Evolutionary conservation across 2,797 vertebrate species (phyloP).

Genomic region (Sebastes hubbsi): DNA sequence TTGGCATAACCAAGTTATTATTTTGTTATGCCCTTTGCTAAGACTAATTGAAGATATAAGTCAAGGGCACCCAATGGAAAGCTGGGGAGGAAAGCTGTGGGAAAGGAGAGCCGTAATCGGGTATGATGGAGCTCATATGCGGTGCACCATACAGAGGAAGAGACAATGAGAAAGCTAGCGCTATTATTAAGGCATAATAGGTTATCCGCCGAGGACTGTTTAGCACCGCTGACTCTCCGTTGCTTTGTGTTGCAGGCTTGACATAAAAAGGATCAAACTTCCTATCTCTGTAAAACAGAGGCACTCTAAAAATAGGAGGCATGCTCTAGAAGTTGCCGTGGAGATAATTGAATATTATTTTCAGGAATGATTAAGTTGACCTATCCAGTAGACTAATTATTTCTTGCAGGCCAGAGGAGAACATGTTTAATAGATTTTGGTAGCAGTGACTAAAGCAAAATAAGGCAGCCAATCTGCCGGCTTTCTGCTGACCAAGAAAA

Average conservation of each 20-base stretch:
- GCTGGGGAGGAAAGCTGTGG: constrained; percentile 27
- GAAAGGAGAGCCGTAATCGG: constrained; percentile 46
- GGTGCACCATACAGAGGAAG: constrained; percentile 44
- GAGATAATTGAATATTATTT: constrained; percentile 88
- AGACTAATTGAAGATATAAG: constrained; percentile 71
- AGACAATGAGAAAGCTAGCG: constrained; percentile 64
- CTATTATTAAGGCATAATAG: constrained; percentile 78
- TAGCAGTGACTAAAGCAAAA: constrained; percentile 75
- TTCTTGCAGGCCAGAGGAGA: constrained; percentile 75
- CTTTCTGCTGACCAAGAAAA: constrained; percentile 58
- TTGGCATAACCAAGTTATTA: constrained; percentile 40
- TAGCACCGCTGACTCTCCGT: constrained; percentile 55
- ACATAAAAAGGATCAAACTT: constrained; percentile 75
- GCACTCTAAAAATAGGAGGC: constrained; percentile 79
- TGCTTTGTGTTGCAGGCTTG: constrained; percentile 71
- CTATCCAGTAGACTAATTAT: constrained; percentile 86
- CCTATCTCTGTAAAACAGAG: constrained; percentile 77
- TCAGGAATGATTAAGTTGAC: constrained; percentile 87
- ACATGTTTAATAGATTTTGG: constrained; percentile 79
- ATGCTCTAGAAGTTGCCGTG: constrained; percentile 78
- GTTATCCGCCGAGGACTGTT: constrained; percentile 66
- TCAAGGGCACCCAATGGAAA: constrained; percentile 63
- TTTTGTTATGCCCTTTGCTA: constrained; percentile 47
- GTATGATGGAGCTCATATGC: constrained; percentile 49
- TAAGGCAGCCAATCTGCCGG: constrained; percentile 61